Percentiles rank a stretch among this genome's conserved stretches.
Conservation (phyloP, 2,797 vertebrate genomes). For the Microcaecilia unicolor region DNA sequence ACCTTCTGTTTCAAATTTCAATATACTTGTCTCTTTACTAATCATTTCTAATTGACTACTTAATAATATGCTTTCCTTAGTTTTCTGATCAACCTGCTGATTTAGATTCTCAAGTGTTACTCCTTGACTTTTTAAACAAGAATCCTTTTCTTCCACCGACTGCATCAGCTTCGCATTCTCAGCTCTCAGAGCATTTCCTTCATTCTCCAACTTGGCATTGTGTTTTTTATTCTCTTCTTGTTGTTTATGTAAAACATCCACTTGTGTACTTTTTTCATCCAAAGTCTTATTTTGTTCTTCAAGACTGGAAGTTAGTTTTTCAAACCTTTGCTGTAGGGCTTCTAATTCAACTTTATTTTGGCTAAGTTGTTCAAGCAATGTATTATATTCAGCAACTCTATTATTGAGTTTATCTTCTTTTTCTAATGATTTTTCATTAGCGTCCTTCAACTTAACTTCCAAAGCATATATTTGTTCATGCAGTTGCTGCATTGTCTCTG, state of each 20-base stretch:
- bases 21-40: constrained; percentile 42
- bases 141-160: constrained; percentile 47
- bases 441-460: constrained; percentile 39
- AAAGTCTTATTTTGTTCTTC: constrained; percentile 48
- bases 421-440: constrained; percentile 31
- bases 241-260: constrained; percentile 34
- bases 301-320: constrained; percentile 52
- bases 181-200: constrained; percentile 44
- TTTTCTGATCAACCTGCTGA: constrained; percentile 51
- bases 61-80: constrained; percentile 42
- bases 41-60: constrained; percentile 48
- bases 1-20: constrained; percentile 45
- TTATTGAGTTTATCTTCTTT: constrained; percentile 45
- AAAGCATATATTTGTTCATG: constrained; percentile 41
- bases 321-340: constrained; percentile 60
- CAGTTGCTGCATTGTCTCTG: constrained; percentile 41
- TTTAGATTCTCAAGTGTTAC: constrained; percentile 42
- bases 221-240: constrained; percentile 29
- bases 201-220: constrained; percentile 32
- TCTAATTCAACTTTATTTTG: constrained; percentile 52
- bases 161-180: constrained; percentile 30
- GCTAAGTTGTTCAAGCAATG: constrained; percentile 42
- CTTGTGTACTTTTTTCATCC: constrained; percentile 51
- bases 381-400: constrained; percentile 38
- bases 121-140: constrained; percentile 20